Conservation (phyloP, 2,113 vertebrate species). For the Hyperopisus bebe region DNA sequence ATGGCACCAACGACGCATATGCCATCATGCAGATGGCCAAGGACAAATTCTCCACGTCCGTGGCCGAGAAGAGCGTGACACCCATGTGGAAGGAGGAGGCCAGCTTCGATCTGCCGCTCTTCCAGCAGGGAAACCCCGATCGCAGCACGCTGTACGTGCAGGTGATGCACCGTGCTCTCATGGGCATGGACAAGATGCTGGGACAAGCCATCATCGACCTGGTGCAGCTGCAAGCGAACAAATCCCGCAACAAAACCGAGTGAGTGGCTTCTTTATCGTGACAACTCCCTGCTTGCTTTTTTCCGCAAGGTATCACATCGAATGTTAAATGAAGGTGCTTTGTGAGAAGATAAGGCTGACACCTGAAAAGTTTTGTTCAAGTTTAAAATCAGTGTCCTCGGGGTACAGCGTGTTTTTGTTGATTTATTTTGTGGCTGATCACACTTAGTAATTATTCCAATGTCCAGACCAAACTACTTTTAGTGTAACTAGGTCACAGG, state of each 20-base stretch:
- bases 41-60: constrained; percentile 81
- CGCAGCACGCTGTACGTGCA: constrained; percentile 67
- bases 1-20: constrained; percentile 86
- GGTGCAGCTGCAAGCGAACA: constrained; percentile 59
- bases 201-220: constrained; percentile 77
- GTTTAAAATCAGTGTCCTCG: not conserved
- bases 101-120: constrained; percentile 78
- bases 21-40: constrained; percentile 84
- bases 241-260: constrained; percentile 63
- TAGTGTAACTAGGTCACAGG: not conserved
- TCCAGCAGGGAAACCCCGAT: constrained; percentile 42
- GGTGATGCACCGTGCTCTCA: constrained; percentile 80
- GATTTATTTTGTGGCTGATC: not conserved
- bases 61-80: constrained; percentile 74
- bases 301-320: not conserved
- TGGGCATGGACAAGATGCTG: constrained; percentile 84
- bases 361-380: not conserved
- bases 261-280: constrained; percentile 51
- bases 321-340: not conserved
- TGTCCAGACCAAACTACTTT: not conserved
- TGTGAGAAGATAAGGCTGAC: not conserved
- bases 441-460: not conserved
- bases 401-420: not conserved
- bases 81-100: constrained; percentile 86
- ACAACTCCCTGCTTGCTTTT: not conserved